A percentile compares a stretch with the other conserved stretches of the same genome.
phyloP scores from a whole-genome alignment of 1,140 invertebrate genomes.

The Sycophaga agraensis region DNA sequence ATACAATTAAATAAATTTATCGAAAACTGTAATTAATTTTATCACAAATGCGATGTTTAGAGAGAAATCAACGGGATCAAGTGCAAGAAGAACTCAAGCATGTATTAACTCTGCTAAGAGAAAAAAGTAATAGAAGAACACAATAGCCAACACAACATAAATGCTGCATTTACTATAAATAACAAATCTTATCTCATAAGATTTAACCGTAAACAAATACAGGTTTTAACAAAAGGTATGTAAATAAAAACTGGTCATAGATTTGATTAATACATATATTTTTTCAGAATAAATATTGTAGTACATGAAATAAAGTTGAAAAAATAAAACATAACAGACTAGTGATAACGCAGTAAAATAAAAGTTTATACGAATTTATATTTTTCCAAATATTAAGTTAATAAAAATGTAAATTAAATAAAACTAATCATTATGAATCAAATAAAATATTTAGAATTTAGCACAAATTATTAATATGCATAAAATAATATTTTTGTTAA shows the following conservation, averaged over 20 bases:
- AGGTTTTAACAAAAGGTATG: slow-evolving; percentile 10
- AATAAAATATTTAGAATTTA: no score
- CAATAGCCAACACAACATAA: no score
- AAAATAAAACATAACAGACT: background rate
- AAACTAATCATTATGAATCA: background rate
- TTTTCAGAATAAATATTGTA: background rate
- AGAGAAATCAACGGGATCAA: slow-evolving; percentile 6
- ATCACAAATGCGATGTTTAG: background rate
- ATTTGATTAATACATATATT: slow-evolving; percentile 2
- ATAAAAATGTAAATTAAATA: background rate
- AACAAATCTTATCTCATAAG: background rate
- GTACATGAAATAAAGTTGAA: slow-evolving; percentile 3
- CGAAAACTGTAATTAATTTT: background rate
- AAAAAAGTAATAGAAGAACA: background rate
- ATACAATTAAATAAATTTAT: background rate
- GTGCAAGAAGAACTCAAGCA: slow-evolving; percentile 25
- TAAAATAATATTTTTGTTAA: background rate
- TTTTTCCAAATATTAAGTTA: background rate
- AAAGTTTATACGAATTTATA: slow-evolving; percentile 2
- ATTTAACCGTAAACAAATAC: slow-evolving; percentile 17
- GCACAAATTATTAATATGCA: no score
- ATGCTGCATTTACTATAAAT: no score
- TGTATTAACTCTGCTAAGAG: slow-evolving; percentile 13
- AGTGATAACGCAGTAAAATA: slow-evolving; percentile 5
- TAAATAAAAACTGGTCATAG: background rate